These are phyloP conservation scores for Triplophysa bombifrons DNA, from an alignment of 2,797 vertebrate species.

Conservation along the genomic window DNA sequence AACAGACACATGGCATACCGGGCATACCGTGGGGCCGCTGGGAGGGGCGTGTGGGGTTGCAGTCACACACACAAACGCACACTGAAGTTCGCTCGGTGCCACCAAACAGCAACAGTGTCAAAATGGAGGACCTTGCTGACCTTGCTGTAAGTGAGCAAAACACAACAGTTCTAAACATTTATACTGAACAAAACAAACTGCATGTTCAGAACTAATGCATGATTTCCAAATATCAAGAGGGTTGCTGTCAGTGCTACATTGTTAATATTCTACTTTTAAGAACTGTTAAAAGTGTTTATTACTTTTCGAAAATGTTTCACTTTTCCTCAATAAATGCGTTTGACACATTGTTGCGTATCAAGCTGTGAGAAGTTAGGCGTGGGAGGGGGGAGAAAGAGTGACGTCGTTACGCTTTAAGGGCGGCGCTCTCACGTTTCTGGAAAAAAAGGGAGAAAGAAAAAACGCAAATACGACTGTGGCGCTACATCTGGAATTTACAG, in stretches of 20 bases:
- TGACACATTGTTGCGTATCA: background rate
- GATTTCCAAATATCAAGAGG: background rate
- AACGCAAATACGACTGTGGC: constrained; percentile 68
- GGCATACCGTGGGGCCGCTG: constrained; percentile 71
- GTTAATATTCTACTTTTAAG: no score
- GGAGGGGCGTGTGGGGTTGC: constrained; percentile 55
- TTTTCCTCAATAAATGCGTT: background rate
- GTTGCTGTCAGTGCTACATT: background rate
- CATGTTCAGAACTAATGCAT: background rate
- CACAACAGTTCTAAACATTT: background rate
- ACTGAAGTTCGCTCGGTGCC: background rate
- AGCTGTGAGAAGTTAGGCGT: constrained; percentile 1
- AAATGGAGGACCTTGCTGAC: constrained; percentile 21
- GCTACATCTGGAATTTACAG: constrained; percentile 80
- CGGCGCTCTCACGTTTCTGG: constrained; percentile 76
- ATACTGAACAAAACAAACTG: background rate
- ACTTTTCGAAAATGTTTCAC: no score
- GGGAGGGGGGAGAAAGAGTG: constrained; percentile 58
- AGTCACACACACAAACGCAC: background rate
- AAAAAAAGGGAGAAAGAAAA: constrained; percentile 59
- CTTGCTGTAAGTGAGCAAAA: background rate
- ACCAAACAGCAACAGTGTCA: constrained; percentile 12
- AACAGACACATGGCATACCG: constrained; percentile 57
- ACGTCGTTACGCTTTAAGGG: constrained; percentile 76
- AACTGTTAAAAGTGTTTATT: no score